Base-by-base conservation (phyloP, 1,140 invertebrate species). In the Hermetia illucens region DNA sequence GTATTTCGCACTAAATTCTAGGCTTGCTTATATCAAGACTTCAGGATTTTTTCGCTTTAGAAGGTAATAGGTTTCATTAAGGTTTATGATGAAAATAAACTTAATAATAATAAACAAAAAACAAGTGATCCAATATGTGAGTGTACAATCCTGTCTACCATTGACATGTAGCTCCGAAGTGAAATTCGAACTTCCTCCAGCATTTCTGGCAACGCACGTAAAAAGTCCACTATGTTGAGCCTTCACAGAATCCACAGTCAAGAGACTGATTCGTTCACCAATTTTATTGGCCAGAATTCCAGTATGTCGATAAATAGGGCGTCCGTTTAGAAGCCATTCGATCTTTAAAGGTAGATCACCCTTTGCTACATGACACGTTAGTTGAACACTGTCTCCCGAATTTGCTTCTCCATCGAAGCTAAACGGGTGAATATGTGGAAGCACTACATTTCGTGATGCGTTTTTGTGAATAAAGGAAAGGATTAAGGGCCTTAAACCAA, bases 331-430 rank as follows among this genome's bases (percentile, higher is more conserved):
- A 42, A 61, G 65, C 74, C 73, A 77, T 40, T 65, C 63, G 50
- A 79, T 75, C 38, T 66, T 66, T 45, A 80, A 55, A 5, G 78
- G 78, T 40, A 68, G 67, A 60, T 81, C 79, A 27, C 80, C 79
- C 56, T 80, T 79, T 38, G 69, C 63, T 40, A 81, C 70, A 22
- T 74, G 68, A 50, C 79, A 83, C 46, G 66, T 73, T 24, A 77
- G 63, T 51, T 79, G 76, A 15, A 75, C 70, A 47, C 72, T 74
- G 52, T 82, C 79, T 39, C 79, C 81, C 35, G 66, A 69, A 45
- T 75, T 76, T 2, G 61, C 69, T 41, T 71, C 63, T 22, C 62
- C 65, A 37, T 72, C 71, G 64, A 74, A 78, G 25, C 68, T 69
- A 51, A 79, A 78, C 12, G 74, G 75, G 52, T 71, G 67, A 43